Conservation (phyloP, 2,888 invertebrate genomes). For the Lysandra coridon region DNA sequence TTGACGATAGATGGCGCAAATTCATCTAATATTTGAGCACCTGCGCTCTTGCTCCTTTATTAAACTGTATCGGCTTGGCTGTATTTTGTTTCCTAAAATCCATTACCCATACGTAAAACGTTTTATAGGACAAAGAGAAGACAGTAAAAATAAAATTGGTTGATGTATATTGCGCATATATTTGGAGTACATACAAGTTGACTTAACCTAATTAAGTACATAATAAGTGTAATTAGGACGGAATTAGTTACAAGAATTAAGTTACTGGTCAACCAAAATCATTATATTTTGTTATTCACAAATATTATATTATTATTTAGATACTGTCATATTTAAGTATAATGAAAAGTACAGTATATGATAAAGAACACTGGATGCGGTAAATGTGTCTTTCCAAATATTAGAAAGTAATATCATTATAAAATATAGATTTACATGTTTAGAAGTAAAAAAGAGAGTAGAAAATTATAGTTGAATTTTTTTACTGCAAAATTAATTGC, state of each 20-base stretch:
- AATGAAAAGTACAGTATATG: neutral
- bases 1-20: neutral
- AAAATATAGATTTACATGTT: too few relatives aligned
- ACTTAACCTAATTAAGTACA: constrained; percentile 25
- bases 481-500: neutral
- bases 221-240: constrained; percentile 23
- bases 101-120: too few relatives aligned
- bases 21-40: neutral
- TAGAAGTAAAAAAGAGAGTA: neutral
- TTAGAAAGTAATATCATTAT: neutral
- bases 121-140: neutral
- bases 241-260: constrained; percentile 10
- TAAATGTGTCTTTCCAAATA: neutral
- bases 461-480: neutral
- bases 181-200: constrained; percentile 8
- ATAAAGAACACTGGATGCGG: neutral
- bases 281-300: neutral
- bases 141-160: neutral
- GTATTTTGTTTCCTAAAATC: too few relatives aligned
- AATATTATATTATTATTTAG: neutral
- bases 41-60: too few relatives aligned
- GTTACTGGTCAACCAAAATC: neutral
- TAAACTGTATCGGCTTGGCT: too few relatives aligned
- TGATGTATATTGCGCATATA: neutral
- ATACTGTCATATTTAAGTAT: neutral